phyloP scores from a whole-genome alignment of 1,140 invertebrate genomes.

The Hyphantria cunea region DNA sequence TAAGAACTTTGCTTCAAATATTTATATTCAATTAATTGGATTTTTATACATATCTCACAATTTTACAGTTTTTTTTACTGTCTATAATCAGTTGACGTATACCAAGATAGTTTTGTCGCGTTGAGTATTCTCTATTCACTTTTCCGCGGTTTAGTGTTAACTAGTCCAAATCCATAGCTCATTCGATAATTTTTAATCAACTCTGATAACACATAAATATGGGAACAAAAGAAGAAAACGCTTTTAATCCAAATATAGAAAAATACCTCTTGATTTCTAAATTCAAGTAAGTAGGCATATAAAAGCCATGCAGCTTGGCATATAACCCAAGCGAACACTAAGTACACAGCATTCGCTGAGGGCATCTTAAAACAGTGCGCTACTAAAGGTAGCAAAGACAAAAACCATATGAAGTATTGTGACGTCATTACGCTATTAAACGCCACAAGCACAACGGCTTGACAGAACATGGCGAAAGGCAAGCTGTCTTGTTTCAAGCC shows the following conservation, averaged over 20 bases:
- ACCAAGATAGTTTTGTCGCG: too few relatives aligned
- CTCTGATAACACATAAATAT: constrained; percentile 87
- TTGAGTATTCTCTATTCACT: too few relatives aligned
- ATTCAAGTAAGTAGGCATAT: constrained; percentile 95
- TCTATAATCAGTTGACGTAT: too few relatives aligned
- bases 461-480: constrained; percentile 92
- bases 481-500: constrained; percentile 86
- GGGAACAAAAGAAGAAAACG: constrained; percentile 89
- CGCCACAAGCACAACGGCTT: constrained; percentile 94
- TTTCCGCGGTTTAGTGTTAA: not conserved
- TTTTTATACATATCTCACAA: too few relatives aligned
- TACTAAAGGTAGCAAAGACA: constrained; percentile 92
- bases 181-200: constrained; percentile 84
- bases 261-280: constrained; percentile 92
- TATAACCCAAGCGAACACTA: constrained; percentile 87
- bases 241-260: constrained; percentile 90
- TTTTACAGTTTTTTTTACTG: too few relatives aligned
- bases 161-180: constrained; percentile 53
- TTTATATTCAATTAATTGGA: too few relatives aligned
- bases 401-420: constrained; percentile 99
- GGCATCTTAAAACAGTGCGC: constrained; percentile 85
- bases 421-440: constrained; percentile 98
- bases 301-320: constrained; percentile 94
- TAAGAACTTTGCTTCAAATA: too few relatives aligned
- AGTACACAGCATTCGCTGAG: constrained; percentile 74